Evolutionary conservation across 2,113 vertebrate species (phyloP).

Genomic region (Ciconia maguari): DNA sequence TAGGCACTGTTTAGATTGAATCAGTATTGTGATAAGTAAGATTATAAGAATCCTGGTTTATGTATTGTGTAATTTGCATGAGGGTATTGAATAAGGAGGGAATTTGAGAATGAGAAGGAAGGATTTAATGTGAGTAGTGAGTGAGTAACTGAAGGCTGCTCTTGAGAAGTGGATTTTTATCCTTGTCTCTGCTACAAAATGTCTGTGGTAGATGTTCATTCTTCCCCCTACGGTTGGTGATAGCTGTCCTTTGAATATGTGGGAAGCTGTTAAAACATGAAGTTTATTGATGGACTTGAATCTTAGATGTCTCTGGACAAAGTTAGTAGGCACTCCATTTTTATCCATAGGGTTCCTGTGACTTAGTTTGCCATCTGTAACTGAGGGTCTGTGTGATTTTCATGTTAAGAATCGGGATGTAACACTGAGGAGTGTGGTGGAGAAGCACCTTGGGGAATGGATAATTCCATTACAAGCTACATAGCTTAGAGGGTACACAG

Average conservation of each 20-base stretch:
- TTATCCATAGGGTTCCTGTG: neutral
- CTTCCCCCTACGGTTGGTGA: neutral
- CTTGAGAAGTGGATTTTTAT: neutral
- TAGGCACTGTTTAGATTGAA: neutral
- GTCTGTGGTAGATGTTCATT: neutral
- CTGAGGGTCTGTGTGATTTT: neutral
- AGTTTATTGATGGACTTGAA: neutral
- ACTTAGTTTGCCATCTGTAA: neutral
- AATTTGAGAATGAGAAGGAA: neutral
- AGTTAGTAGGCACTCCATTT: neutral
- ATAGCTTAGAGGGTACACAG: neutral
- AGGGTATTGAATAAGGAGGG: neutral
- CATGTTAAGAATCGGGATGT: neutral
- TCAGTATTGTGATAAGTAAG: neutral
- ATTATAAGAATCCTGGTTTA: neutral
- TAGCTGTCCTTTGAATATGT: neutral
- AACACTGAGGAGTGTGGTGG: neutral
- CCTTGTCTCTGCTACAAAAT: neutral
- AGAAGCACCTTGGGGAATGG: neutral
- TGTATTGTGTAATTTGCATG: neutral
- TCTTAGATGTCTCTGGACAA: neutral
- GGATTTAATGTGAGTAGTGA: neutral
- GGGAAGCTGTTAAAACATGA: neutral
- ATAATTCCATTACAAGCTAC: neutral
- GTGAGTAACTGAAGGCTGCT: neutral